Conservation (phyloP, 2,113 vertebrate genomes). For the Lampris megalopsis region DNA sequence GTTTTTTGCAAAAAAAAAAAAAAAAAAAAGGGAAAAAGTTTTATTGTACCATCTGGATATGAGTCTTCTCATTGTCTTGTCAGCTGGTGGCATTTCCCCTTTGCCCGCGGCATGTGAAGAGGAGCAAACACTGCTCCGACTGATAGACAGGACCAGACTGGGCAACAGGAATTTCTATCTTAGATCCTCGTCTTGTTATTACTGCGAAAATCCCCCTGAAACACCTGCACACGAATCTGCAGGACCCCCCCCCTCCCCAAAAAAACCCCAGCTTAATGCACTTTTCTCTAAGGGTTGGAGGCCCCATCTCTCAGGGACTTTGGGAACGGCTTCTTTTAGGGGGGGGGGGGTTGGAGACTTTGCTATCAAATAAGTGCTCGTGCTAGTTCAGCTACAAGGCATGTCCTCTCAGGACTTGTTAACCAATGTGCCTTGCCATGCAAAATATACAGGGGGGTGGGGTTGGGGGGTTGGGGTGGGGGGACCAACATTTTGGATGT, state of each 20-base stretch:
- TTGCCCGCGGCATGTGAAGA: constrained; percentile 45
- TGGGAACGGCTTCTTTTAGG: constrained; percentile 39
- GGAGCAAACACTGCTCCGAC: constrained; percentile 17
- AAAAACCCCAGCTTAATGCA: constrained; percentile 77
- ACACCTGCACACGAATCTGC: constrained; percentile 66
- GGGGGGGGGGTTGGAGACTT: constrained; percentile 19
- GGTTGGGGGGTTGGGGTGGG: too few species aligned
- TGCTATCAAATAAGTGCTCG: constrained; percentile 44
- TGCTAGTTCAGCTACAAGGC: constrained; percentile 53
- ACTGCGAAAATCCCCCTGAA: constrained; percentile 40
- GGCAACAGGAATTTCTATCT: constrained; percentile 22
- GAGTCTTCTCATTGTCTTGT: constrained; percentile 53
- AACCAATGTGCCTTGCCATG: constrained; percentile 65
- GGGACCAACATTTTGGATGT: constrained; percentile 72
- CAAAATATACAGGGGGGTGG: constrained; percentile 72
- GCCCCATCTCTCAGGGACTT: constrained; percentile 53
- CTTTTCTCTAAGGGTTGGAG: constrained; percentile 69
- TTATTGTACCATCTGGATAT: constrained; percentile 33
- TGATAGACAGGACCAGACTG: constrained; percentile 35
- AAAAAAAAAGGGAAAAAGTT: not conserved
- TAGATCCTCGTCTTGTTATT: constrained; percentile 42
- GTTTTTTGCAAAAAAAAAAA: too few species aligned
- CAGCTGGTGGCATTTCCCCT: constrained; percentile 58
- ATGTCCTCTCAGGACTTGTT: constrained; percentile 46
- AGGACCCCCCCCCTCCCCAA: constrained; percentile 61